Evolutionary conservation across 2,113 vertebrate genomes (phyloP).

Genomic region (Pantherophis guttatus): DNA sequence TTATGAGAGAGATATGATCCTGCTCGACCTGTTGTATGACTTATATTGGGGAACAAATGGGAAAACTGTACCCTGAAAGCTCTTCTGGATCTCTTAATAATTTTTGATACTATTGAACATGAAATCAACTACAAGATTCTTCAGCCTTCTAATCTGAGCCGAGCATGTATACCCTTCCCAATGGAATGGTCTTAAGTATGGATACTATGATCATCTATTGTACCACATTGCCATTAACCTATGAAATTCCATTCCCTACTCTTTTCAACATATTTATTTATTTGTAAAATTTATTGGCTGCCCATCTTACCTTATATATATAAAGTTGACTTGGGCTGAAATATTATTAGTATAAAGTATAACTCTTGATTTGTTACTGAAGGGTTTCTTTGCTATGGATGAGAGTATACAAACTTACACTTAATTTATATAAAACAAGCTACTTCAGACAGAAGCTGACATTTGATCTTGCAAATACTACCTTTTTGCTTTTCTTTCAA

Average conservation of each 20-base stretch:
- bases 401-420: neutral
- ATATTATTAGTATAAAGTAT: neutral
- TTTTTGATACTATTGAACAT: neutral
- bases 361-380: neutral
- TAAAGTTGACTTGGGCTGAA: neutral
- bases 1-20: neutral
- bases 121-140: neutral
- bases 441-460: neutral
- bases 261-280: neutral
- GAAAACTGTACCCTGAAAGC: neutral
- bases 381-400: neutral
- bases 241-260: neutral
- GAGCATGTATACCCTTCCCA: neutral
- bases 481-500: neutral
- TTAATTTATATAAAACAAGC: neutral
- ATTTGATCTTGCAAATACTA: neutral
- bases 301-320: neutral
- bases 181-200: neutral
- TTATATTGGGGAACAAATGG: neutral
- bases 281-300: neutral
- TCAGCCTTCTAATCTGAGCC: neutral
- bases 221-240: neutral
- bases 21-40: neutral
- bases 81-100: neutral
- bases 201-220: neutral